phyloP scores from a whole-genome alignment of 2,113 vertebrate species.

The Crotalus tigris region DNA sequence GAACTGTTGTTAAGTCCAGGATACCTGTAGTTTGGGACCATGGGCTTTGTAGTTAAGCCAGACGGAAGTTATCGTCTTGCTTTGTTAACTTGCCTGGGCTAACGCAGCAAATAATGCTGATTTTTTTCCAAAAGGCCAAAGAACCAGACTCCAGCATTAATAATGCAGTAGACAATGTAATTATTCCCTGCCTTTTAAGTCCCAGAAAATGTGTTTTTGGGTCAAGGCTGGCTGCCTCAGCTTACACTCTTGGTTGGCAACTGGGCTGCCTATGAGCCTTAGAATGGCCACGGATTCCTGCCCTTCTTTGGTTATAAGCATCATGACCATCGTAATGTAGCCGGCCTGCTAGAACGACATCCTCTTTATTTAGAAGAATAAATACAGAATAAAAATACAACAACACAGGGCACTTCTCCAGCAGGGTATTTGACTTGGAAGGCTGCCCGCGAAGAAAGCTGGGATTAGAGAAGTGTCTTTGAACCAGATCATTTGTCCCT shows the following conservation, averaged over 20 bases:
- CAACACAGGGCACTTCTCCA: neutral
- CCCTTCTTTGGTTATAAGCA: neutral
- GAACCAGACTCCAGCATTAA: neutral
- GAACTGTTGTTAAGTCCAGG: neutral
- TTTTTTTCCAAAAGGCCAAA: neutral
- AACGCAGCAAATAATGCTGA: neutral
- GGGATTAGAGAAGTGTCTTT: neutral
- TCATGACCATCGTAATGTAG: no score
- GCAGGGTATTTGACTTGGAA: neutral
- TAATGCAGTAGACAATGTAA: neutral
- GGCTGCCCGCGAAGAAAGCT: neutral
- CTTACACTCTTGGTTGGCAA: neutral
- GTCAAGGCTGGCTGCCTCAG: neutral
- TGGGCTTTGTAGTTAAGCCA: neutral
- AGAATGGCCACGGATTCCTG: neutral
- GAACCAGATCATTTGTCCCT: neutral
- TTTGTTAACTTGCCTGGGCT: neutral
- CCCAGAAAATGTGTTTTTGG: neutral
- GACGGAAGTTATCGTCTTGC: neutral
- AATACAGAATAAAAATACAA: neutral
- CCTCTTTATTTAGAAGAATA: neutral
- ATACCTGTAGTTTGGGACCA: neutral
- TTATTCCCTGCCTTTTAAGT: neutral
- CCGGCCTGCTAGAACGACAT: neutral
- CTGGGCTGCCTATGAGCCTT: neutral